These are phyloP conservation scores for Pristiophorus japonicus DNA, from an alignment of 2,113 vertebrate species.

Conservation along the genomic window DNA sequence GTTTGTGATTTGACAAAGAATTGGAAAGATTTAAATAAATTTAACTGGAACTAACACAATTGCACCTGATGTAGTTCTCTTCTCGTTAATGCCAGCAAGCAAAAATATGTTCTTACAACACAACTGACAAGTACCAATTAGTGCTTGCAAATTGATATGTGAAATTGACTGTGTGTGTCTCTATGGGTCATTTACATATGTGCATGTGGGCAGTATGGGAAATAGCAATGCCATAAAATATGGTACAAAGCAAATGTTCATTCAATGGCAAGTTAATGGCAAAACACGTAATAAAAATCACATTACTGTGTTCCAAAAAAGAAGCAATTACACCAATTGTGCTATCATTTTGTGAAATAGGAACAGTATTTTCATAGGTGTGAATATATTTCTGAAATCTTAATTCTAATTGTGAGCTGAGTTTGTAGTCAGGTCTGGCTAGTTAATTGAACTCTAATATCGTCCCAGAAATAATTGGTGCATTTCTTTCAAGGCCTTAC, in stretches of 20 bases:
- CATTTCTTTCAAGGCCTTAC: not conserved
- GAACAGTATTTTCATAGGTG: not conserved
- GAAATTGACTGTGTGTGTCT: not conserved
- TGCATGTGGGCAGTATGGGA: not conserved
- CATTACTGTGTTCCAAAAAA: not conserved
- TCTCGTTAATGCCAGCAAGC: not conserved
- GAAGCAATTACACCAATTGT: not conserved
- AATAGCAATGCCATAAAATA: not conserved
- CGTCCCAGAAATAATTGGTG: not conserved
- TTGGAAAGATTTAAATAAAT: conserved; percentile 2
- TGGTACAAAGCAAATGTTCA: not conserved
- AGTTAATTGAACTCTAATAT: not conserved
- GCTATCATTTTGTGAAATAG: not conserved
- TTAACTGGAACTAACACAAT: not conserved
- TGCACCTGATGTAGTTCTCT: not conserved
- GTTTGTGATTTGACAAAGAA: too few species aligned
- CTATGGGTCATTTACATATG: not conserved
- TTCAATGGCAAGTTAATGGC: not conserved
- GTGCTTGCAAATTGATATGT: not conserved
- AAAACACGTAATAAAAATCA: not conserved
- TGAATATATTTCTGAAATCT: not conserved
- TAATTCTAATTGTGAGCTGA: not conserved
- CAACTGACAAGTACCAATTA: not conserved
- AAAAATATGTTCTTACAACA: not conserved
- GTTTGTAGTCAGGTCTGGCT: not conserved